phyloP scores from a whole-genome alignment of 2,797 vertebrate genomes.

The Pterois miles region DNA sequence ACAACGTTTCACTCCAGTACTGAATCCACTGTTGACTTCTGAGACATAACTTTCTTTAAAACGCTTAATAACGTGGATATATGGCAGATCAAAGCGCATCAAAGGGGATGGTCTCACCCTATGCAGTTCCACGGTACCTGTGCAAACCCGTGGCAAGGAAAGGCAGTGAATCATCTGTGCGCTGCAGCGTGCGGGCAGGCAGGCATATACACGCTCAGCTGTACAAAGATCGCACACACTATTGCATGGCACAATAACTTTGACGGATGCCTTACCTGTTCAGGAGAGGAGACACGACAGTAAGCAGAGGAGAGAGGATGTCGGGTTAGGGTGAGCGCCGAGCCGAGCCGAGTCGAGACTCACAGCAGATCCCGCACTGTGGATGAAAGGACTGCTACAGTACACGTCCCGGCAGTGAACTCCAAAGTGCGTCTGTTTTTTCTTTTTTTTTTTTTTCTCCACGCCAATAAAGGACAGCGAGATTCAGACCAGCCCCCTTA shows the following conservation, averaged over 20 bases:
- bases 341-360: conserved; percentile 15
- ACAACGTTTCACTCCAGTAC: neutral
- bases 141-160: neutral
- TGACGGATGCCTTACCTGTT: conserved; percentile 68
- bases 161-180: neutral
- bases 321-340: conserved; percentile 28
- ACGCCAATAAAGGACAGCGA: conserved; percentile 53
- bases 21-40: neutral
- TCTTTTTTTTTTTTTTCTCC: conserved; percentile 11
- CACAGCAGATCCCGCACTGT: neutral
- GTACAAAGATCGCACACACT: neutral
- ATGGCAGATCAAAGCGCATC: neutral
- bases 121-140: neutral
- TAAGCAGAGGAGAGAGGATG: conserved; percentile 1
- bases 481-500: conserved; percentile 70
- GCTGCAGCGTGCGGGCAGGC: neutral
- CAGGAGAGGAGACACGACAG: conserved; percentile 44
- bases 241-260: conserved; percentile 47
- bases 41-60: conserved; percentile 25
- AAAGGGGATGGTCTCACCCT: neutral
- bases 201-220: neutral
- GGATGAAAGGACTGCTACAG: conserved; percentile 46
- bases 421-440: conserved; percentile 63
- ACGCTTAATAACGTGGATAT: neutral
- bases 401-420: conserved; percentile 65